phyloP scores from a whole-genome alignment of 2,113 vertebrate species.

The Chlorodrepanis virens region DNA sequence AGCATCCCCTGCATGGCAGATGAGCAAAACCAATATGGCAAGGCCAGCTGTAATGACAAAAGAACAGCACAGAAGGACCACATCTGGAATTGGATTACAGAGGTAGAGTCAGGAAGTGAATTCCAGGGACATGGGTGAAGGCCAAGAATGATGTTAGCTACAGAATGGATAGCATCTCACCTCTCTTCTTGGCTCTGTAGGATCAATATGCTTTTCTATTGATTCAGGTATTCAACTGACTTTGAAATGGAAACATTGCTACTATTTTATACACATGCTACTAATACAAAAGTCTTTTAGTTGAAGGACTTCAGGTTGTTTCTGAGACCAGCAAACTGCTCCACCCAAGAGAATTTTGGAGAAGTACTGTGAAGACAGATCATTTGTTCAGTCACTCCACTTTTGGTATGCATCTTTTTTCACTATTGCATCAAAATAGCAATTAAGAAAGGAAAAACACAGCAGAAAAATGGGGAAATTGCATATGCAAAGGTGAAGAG shows the following conservation, averaged over 20 bases:
- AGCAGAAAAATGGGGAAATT: not conserved
- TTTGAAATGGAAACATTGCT: not conserved
- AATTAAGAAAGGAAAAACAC: not conserved
- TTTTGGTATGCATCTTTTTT: not conserved
- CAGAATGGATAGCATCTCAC: not conserved
- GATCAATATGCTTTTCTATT: not conserved
- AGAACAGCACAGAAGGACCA: not conserved
- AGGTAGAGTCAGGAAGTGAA: not conserved
- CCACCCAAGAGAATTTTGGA: not conserved
- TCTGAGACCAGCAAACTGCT: not conserved
- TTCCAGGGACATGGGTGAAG: not conserved
- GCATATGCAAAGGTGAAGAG: not conserved
- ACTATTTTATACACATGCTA: not conserved
- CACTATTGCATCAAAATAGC: not conserved
- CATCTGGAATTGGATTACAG: not conserved
- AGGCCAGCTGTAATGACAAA: not conserved
- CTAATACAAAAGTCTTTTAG: not conserved
- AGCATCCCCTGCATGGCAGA: not conserved
- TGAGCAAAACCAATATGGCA: not conserved
- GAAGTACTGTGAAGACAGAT: not conserved
- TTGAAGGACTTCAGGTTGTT: not conserved
- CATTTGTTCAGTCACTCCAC: not conserved
- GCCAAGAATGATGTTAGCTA: not conserved
- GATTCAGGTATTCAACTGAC: not conserved
- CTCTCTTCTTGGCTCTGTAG: not conserved